Percentiles rank a stretch among this genome's conserved stretches.
Evolutionary conservation across 2,113 vertebrate genomes (phyloP).

Genomic region (Ptilorrhoa leucosticta): DNA sequence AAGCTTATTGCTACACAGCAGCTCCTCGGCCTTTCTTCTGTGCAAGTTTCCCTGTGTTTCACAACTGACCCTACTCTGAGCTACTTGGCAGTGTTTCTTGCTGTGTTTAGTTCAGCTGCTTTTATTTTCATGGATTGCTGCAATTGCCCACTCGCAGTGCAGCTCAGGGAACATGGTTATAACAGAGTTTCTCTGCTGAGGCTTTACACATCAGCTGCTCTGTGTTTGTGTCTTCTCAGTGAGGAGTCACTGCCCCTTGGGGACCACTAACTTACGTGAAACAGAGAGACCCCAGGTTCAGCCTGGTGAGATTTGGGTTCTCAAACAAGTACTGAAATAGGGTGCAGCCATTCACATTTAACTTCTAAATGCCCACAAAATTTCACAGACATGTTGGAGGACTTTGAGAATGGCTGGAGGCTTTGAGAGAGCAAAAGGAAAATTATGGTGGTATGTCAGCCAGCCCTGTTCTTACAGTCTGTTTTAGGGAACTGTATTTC

Average conservation of each 20-base stretch:
- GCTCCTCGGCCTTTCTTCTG: not conserved
- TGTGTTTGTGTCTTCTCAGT: not conserved
- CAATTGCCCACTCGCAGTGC: not conserved
- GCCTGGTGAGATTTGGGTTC: not conserved
- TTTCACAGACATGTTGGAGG: not conserved
- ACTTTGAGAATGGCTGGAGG: not conserved
- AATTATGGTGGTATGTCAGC: not conserved
- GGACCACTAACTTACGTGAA: not conserved
- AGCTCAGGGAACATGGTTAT: not conserved
- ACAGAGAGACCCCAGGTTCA: not conserved
- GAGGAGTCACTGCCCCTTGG: not conserved
- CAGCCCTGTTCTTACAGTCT: not conserved
- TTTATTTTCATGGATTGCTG: not conserved
- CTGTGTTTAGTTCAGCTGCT: not conserved
- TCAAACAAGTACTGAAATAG: not conserved
- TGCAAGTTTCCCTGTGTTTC: not conserved
- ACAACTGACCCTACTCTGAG: not conserved
- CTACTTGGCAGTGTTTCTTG: not conserved
- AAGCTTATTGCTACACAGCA: not conserved
- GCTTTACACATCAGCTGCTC: not conserved
- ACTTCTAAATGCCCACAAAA: not conserved
- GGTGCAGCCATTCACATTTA: not conserved
- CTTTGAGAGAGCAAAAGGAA: not conserved
- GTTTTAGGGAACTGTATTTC: not conserved
- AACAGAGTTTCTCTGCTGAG: not conserved